Evolutionary conservation across 2,888 invertebrate genomes (phyloP), one percentile per base, ranked within the genome.

Genomic region (Matsumyia berberina): DNA sequence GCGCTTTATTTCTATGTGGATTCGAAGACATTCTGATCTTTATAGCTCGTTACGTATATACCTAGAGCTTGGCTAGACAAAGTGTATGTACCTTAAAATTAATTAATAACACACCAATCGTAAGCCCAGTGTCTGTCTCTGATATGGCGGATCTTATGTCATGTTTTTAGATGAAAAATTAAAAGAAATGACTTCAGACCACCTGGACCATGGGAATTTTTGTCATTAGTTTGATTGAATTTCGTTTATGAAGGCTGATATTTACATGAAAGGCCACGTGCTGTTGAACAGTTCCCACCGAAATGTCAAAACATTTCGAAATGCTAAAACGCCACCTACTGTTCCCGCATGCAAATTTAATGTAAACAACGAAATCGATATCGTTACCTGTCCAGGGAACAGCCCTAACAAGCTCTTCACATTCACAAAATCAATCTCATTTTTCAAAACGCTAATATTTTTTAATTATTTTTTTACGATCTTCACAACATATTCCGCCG

Each of bases 391-490:
- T 17, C 2, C 5, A 17, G 11, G 15, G 29, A 62, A 17, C 17
- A 42, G 31, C 62, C 62, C 11, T 39, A 60, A 39, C 35, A 35
- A 42, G 31, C 12, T 67, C 49, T 51, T 55, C 53, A 7, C 9
- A 15, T 72, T 60, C 42, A 31, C 55, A 33, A 57, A 46, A 11
- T 7, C 49, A 51, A 42, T 24, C 9, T 11, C 49, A 78, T 55
- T 64, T 39, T 12, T 46, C 44, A 70, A 24, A 62, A 42, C 12
- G 17, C 55, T 53, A 57, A 70, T 62, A 44, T 62, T 53, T 55
- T 51, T 24, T 60, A 62, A 78, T 78, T 78, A 62, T 78, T 62
- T 78, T n/a, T 78, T 78, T 55, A 78, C 62, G 78, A 62, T 12
- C 77, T 69, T 29, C 67, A 60, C 44, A 69, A 77, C 58, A 69